Evolutionary conservation across 2,888 invertebrate species (phyloP).

Genomic region (Ryuthela nishihirai): DNA sequence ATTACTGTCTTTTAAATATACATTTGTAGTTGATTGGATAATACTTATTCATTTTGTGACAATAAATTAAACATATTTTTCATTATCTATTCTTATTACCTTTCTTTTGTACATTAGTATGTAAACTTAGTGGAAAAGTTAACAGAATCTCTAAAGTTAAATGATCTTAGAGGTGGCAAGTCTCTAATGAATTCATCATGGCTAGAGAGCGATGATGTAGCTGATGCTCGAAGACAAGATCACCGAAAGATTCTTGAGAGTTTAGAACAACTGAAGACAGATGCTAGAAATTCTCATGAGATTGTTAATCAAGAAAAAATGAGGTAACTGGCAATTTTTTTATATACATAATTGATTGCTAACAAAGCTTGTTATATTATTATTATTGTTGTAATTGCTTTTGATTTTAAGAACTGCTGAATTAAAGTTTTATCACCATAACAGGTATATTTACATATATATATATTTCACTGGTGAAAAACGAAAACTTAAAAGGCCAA

Average conservation of each 20-base stretch:
- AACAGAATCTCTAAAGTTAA: conserved; percentile 18
- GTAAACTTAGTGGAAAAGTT: conserved; percentile 20
- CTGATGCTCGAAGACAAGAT: conserved; percentile 29
- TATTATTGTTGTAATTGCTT: background rate
- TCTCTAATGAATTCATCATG: conserved; percentile 29
- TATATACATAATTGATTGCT: background rate
- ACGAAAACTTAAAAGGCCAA: background rate
- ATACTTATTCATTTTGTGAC: background rate
- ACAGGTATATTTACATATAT: background rate
- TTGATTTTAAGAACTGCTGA: background rate
- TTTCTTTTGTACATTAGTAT: conserved; percentile 16
- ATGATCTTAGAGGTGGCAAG: conserved; percentile 20
- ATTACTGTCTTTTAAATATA: too few species aligned
- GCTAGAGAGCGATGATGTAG: conserved; percentile 22
- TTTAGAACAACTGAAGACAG: conserved; percentile 25
- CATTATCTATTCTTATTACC: background rate
- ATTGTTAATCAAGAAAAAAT: conserved; percentile 8
- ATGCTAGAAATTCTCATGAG: conserved; percentile 23
- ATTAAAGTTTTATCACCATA: background rate
- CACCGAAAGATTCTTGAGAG: conserved; percentile 25
- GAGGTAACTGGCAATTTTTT: conserved; percentile 10
- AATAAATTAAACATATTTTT: background rate
- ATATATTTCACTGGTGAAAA: background rate
- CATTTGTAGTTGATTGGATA: too few species aligned
- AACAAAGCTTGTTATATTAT: background rate